Conservation (phyloP, 2,113 vertebrate genomes). For the Rattus rattus region DNA sequence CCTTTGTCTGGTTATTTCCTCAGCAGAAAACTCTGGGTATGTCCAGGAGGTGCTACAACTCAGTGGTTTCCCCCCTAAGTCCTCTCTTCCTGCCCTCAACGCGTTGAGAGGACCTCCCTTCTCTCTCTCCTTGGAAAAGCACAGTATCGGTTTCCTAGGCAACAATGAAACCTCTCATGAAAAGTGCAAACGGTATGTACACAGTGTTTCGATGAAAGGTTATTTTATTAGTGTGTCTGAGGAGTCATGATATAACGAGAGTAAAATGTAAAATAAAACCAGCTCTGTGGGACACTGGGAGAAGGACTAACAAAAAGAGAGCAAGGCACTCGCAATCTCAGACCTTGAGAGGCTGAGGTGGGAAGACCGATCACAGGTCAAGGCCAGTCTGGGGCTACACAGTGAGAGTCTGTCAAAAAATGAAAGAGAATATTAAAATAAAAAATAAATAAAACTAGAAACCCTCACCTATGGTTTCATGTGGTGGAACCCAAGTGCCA, state of each 20-base stretch:
- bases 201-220: constrained; percentile 22
- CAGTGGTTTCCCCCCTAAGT: not conserved
- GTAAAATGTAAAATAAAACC: constrained; percentile 44
- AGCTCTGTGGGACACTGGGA: not conserved
- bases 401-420: not conserved
- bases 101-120: not conserved
- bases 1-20: not conserved
- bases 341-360: not conserved
- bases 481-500: not conserved
- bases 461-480: not conserved
- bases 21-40: not conserved
- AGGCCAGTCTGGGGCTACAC: not conserved
- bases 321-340: not conserved
- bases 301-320: constrained; percentile 21
- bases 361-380: not conserved
- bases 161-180: constrained; percentile 36
- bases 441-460: not conserved
- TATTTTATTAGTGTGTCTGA: constrained; percentile 12
- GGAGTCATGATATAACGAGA: not conserved
- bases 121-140: not conserved
- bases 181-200: not conserved
- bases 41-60: not conserved
- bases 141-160: not conserved
- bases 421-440: not conserved
- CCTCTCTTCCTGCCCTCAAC: not conserved